Evolutionary conservation across 1,140 invertebrate species (phyloP).

Genomic region (Lepidostoma basale): DNA sequence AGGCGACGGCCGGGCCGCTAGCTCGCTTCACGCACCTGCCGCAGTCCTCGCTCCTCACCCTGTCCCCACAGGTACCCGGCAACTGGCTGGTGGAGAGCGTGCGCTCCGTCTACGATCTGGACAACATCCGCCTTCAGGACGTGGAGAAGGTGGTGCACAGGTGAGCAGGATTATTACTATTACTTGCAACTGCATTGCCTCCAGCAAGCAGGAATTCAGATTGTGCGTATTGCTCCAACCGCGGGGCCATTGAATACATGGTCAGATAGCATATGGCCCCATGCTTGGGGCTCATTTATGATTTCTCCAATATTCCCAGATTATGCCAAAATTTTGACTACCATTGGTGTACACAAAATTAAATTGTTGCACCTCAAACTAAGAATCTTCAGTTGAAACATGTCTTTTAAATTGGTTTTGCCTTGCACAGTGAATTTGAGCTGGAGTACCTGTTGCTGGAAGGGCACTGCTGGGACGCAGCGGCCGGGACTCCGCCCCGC

Average conservation of each 20-base stretch:
- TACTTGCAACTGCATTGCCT: too few species aligned
- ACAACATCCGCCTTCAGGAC: conserved; percentile 93
- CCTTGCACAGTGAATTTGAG: conserved; percentile 82
- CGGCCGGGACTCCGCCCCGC: conserved; percentile 89
- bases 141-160: conserved; percentile 77
- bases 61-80: conserved; percentile 95
- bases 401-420: too few species aligned
- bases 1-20: conserved; percentile 70
- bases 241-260: too few species aligned
- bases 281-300: too few species aligned
- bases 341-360: too few species aligned
- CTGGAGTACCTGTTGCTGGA: conserved; percentile 90
- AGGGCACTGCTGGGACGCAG: conserved; percentile 95
- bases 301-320: too few species aligned
- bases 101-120: conserved; percentile 93
- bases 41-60: conserved; percentile 89
- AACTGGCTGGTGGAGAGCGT: conserved; percentile 98
- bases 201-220: too few species aligned
- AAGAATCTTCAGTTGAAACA: too few species aligned
- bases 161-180: conserved; percentile 49
- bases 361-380: too few species aligned
- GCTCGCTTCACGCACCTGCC: conserved; percentile 90
- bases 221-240: too few species aligned
- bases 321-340: too few species aligned
- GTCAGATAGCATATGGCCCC: too few species aligned